These are phyloP conservation scores for Candidula unifasciata DNA, from an alignment of 2,888 invertebrate species.

Conservation along the genomic window DNA sequence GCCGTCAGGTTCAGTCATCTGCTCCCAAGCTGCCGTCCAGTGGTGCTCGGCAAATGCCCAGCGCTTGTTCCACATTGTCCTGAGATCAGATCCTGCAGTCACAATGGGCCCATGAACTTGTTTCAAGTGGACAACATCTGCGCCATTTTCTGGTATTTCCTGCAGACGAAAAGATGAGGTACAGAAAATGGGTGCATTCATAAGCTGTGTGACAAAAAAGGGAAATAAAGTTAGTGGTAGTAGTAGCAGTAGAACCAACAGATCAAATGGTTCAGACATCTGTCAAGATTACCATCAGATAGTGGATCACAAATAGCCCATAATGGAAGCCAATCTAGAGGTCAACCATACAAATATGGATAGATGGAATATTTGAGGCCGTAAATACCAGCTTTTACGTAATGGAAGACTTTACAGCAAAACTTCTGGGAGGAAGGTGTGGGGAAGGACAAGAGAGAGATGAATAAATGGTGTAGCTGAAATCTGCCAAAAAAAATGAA, in stretches of 20 bases:
- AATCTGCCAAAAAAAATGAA: neutral
- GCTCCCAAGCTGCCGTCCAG: conserved; percentile 83
- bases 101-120: conserved; percentile 85
- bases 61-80: conserved; percentile 73
- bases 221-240: no score
- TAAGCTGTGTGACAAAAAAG: neutral
- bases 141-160: conserved; percentile 94
- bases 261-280: no score
- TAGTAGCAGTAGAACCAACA: neutral
- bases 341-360: no score
- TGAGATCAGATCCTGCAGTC: conserved; percentile 79
- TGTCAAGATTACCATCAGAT: no score
- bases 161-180: conserved; percentile 74
- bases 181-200: neutral
- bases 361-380: no score
- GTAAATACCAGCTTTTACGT: no score
- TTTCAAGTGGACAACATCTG: conserved; percentile 88
- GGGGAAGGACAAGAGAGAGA: no score
- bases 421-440: no score
- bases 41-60: conserved; percentile 80
- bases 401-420: no score
- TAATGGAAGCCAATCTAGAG: no score
- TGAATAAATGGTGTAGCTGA: no score
- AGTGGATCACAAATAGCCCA: no score
- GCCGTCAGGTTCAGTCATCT: conserved; percentile 78